phyloP scores from a whole-genome alignment of 2,888 invertebrate genomes.

The Sturmia bella region DNA sequence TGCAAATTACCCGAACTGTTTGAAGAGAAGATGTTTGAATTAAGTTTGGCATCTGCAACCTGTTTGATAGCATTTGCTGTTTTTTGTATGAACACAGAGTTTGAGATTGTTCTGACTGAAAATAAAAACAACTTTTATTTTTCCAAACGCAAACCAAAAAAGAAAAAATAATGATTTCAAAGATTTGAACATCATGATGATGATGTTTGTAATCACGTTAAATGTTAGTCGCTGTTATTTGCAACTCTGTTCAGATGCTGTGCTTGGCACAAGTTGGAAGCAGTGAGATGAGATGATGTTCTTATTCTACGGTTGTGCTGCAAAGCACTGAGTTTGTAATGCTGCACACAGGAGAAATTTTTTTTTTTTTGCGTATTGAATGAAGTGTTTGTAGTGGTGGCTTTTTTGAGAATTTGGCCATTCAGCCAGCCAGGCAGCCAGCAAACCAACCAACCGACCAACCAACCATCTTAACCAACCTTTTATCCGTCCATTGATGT shows the following conservation, averaged over 20 bases:
- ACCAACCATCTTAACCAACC: slow-evolving; percentile 24
- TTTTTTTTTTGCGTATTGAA: slow-evolving; percentile 20
- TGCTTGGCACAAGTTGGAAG: slow-evolving; percentile 24
- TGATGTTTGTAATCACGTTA: background rate
- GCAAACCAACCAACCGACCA: slow-evolving; percentile 26
- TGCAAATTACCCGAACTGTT: slow-evolving; percentile 18
- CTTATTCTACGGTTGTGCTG: slow-evolving; percentile 21
- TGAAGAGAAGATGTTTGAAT: slow-evolving; percentile 47
- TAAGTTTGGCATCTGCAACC: slow-evolving; percentile 38
- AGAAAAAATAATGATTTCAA: slow-evolving; percentile 13
- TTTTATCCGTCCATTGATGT: slow-evolving; percentile 43
- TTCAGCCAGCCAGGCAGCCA: slow-evolving; percentile 17
- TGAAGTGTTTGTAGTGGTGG: slow-evolving; percentile 30
- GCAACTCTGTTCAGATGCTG: background rate
- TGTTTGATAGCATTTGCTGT: slow-evolving; percentile 11
- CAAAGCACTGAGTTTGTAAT: slow-evolving; percentile 36
- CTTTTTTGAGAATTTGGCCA: slow-evolving; percentile 60
- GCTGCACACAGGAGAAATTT: slow-evolving; percentile 36
- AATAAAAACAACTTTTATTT: background rate
- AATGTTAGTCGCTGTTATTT: background rate
- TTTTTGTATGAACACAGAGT: background rate
- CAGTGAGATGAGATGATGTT: slow-evolving; percentile 45
- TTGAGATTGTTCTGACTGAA: background rate
- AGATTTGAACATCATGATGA: background rate
- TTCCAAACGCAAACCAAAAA: slow-evolving; percentile 5